Base-by-base conservation (phyloP, 2,888 invertebrate species). In the Drosophila suboccidentalis region DNA sequence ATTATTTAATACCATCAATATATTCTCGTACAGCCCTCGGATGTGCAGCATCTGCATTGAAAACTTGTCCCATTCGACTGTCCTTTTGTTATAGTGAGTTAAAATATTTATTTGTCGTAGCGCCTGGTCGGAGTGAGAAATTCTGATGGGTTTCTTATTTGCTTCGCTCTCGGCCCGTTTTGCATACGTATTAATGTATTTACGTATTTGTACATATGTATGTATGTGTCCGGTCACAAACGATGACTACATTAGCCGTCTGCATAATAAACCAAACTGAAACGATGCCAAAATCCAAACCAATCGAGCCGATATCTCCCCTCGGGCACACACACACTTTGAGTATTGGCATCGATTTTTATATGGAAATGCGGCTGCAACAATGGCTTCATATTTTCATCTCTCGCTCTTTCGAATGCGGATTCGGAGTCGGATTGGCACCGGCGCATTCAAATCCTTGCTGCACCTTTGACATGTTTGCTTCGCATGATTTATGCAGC, bases 71-170 rank as follows among this genome's bases (percentile, higher is more conserved):
- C 66, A 67, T 44, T 62, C 66, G 57, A 46, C 44, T 71, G 78
- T 71, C 84, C 81, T 80, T 80, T 87, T 90, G 86, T 89, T 89
- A 87, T 87, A 85, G 90, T 87, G 90, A 89, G 85, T 77, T 90
- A 90, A 85, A 90, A 90, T 90, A 90, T 90, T 90, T 90, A 90
- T 90, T 90, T 90, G 90, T 90, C 90, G 90, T 89, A 90, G 90
- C 90, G 90, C 90, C 90, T 90, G 81, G 78, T 51, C 89, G 85
- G 89, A 90, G 90, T 90, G 90, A 90, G 90, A 87, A 87, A 87
- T 87, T 89, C 86, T 87, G 86, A 87, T 87, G 86, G 86, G 89
- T 87, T 87, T 87, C 86, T 87, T 87, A 87, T 87, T 87, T 87
- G 86, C 89, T 78, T 78, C 72, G 71, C 65, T 62, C 63, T 62